Evolutionary conservation across 1,140 invertebrate species (phyloP), one percentile per base, ranked within the genome.

Genomic region (Hyles euphorbiae): DNA sequence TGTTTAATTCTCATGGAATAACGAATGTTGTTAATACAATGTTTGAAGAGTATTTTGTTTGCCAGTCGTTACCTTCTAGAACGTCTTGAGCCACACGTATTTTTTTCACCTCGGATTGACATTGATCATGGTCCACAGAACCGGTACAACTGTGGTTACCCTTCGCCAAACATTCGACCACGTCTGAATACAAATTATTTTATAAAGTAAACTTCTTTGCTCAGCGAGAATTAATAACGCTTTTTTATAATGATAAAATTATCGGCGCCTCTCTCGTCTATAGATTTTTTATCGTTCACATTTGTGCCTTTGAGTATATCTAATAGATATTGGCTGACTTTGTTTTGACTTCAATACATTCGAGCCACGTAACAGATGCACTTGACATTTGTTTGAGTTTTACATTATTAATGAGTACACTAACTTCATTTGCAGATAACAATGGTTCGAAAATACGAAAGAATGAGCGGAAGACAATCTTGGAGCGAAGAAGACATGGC

Each of bases 401-500:
- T 40, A 40, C 36, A 40, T 40, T 40, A 5, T 5, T 40, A 40
- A 40, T 40, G 36, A 40, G 8, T 5, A 40, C 36, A 40, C 36
- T 5, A 40, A 40, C 36, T 40, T 45, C 68, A 22, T 65, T 83
- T 83, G 50, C 81, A 86, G 84, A 78, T 58, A 71, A 74, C 68
- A 70, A 81, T 90, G 89, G 84, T 91, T 56, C 71, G 84, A 60
- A 88, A 76, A 77, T 90, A 89, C 78, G 87, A 87, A 75, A 87
- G 89, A 69, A 88, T 88, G 78, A 89, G 85, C 65, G 83, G 87
- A 53, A 80, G 88, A 53, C 87, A 89, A 74, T 82, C 79, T 45
- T 90, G 89, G 89, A 83, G 69, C 66, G 82, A 88, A 75, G 87
- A 88, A 58, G 79, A 86, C 63, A 90, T 90, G 89, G 81, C 86